Conservation (phyloP, 2,797 vertebrate species). For the Melopsittacus undulatus region DNA sequence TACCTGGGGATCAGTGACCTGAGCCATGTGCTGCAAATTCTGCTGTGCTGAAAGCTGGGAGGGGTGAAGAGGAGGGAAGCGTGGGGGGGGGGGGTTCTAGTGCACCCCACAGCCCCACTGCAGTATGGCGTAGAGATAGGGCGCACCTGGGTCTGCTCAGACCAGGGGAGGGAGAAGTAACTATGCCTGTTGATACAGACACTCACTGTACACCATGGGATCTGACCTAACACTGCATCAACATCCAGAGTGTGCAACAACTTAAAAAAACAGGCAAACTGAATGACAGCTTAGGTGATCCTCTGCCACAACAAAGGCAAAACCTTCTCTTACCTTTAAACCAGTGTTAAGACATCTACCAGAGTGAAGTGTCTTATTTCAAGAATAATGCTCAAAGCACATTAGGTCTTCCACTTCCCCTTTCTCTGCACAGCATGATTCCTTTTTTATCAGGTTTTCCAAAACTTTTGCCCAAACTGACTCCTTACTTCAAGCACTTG, state of each 20-base stretch:
- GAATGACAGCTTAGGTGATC: background rate
- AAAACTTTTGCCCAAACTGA: background rate
- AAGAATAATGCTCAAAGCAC: background rate
- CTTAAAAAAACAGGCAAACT: background rate
- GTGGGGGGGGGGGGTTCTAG: background rate
- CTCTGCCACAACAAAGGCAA: background rate
- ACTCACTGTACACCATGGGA: too few relatives aligned
- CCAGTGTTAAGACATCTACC: background rate
- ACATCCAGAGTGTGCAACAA: accelerated
- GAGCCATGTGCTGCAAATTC: background rate
- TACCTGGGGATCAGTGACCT: background rate
- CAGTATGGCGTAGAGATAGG: accelerated
- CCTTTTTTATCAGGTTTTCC: background rate
- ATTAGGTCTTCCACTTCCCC: background rate
- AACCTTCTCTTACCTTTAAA: background rate
- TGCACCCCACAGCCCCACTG: background rate
- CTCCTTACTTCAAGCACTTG: background rate
- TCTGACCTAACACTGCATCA: accelerated
- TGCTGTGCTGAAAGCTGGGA: background rate
- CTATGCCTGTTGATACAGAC: background rate
- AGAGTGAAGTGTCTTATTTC: background rate
- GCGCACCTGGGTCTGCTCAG: background rate
- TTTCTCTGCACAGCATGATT: background rate
- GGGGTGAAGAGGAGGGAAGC: background rate
- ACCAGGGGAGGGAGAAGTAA: background rate